These are phyloP conservation scores for Pantherophis guttatus DNA, from an alignment of 2,113 vertebrate species.

Conservation along the genomic window DNA sequence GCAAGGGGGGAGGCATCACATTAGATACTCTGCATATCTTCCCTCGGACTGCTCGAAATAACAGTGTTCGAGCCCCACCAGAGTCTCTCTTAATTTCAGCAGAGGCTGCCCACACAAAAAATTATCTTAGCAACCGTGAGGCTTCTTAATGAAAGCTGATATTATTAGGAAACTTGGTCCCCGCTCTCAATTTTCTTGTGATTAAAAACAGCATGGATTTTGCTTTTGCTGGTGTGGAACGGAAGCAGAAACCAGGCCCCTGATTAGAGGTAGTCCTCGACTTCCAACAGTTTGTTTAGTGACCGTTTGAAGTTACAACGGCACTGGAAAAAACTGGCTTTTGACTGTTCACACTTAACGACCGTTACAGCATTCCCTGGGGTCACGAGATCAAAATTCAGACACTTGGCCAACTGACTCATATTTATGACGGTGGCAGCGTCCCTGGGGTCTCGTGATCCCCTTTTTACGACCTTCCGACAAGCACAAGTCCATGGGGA, in stretches of 20 bases:
- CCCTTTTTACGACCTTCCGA: neutral
- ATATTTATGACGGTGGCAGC: neutral
- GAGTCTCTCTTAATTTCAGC: neutral
- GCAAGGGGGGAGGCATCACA: neutral
- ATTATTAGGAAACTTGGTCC: neutral
- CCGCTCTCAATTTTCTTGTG: neutral
- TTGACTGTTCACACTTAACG: too few species aligned
- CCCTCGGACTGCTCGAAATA: neutral
- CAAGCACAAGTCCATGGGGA: neutral
- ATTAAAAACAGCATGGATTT: neutral
- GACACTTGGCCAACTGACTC: neutral
- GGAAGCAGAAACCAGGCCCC: neutral
- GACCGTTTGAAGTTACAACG: neutral
- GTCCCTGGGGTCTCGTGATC: neutral
- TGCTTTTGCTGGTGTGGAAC: too few species aligned
- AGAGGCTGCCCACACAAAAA: slow-evolving; percentile 7
- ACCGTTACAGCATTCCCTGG: neutral
- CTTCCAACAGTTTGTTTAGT: neutral
- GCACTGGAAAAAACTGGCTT: neutral
- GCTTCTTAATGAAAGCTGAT: neutral
- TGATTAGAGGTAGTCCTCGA: neutral
- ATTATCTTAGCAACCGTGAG: slow-evolving; percentile 25
- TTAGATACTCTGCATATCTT: neutral
- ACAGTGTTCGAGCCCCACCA: neutral
- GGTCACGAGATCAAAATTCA: neutral